Evolutionary conservation across 2,888 invertebrate species (phyloP).

Genomic region (Bombyx huttoni): DNA sequence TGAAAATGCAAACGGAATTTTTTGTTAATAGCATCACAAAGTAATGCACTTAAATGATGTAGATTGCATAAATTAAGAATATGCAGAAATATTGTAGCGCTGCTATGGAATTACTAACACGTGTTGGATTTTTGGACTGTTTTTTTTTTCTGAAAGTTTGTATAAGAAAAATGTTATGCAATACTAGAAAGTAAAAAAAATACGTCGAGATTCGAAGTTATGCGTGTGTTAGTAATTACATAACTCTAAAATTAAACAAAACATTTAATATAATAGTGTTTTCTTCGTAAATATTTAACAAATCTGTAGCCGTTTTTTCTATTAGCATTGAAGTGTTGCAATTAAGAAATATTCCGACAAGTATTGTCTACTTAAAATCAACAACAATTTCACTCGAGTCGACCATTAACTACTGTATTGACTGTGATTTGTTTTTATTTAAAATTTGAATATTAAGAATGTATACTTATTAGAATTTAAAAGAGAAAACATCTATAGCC

Average conservation of each 20-base stretch:
- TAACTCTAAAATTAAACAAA: neutral
- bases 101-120: neutral
- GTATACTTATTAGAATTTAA: constrained; percentile 28
- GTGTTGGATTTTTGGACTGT: neutral
- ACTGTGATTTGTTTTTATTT: constrained; percentile 66
- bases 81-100: neutral
- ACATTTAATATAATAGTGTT: neutral
- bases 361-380: neutral
- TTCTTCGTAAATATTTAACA: neutral
- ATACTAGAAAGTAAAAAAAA: neutral
- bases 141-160: neutral
- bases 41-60: too few species aligned
- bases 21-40: too few species aligned
- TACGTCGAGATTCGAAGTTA: neutral
- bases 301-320: neutral
- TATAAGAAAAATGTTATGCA: neutral
- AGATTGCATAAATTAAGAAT: neutral
- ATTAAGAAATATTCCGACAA: neutral
- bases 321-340: neutral
- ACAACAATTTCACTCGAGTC: constrained; percentile 2
- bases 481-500: neutral
- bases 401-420: constrained; percentile 48
- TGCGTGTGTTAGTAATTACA: neutral
- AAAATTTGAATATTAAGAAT: constrained; percentile 19
- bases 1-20: too few species aligned